phyloP scores from a whole-genome alignment of 2,888 invertebrate genomes.

The Bedellia somnulentella region DNA sequence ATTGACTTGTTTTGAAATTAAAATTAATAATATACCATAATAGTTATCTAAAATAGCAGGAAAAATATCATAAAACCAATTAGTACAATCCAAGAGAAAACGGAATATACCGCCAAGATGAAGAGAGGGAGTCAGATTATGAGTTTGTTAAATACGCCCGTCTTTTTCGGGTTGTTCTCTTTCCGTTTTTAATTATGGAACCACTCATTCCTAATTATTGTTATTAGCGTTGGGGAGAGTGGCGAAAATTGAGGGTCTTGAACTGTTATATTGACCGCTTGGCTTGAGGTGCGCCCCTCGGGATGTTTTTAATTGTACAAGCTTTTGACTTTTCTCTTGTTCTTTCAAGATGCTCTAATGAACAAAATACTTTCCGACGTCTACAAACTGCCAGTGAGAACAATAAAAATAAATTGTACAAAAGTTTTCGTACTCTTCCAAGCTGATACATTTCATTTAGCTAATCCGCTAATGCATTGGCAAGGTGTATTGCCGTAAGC shows the following conservation, averaged over 20 bases:
- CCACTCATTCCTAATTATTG: conserved; percentile 65
- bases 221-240: conserved; percentile 58
- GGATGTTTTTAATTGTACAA: conserved; percentile 54
- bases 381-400: no score
- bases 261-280: conserved; percentile 57
- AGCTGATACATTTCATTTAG: conserved; percentile 13
- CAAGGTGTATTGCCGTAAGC: conserved; percentile 39
- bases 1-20: no score
- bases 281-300: conserved; percentile 37
- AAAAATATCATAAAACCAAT: no score
- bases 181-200: conserved; percentile 65
- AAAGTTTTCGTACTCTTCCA: no score
- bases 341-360: conserved; percentile 51
- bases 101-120: no score
- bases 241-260: conserved; percentile 59
- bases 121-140: no score
- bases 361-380: no score
- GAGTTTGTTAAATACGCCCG: no score
- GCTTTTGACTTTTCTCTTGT: conserved; percentile 55
- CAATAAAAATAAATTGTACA: no score
- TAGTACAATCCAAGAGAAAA: no score
- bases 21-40: no score
- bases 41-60: no score
- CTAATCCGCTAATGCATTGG: conserved; percentile 47
- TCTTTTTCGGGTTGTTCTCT: conserved; percentile 50